Evolutionary conservation across 2,113 vertebrate species (phyloP), one percentile per base, ranked within the genome.

Genomic region (Pholis gunnellus): DNA sequence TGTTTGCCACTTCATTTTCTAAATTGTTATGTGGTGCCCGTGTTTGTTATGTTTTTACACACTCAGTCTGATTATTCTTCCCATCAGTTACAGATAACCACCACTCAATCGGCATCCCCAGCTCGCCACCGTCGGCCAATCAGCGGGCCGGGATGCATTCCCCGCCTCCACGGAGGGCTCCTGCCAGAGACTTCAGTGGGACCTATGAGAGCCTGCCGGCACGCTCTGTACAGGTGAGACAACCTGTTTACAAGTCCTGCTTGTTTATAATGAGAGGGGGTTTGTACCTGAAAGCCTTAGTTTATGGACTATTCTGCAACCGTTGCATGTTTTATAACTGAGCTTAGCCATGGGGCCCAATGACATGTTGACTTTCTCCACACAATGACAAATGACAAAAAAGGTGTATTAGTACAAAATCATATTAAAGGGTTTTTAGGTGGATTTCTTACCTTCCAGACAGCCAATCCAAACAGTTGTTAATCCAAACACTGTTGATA

Each of bases 171-270:
- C 94, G 97, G 7, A 94, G 96, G 1, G 96, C 95, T 2, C 89
- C 95, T 46, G 91, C 95, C 69, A 89, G 94, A 78, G 95, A 96
- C 78, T 96, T 96, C 87, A 96, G 93, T 3, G 96, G 96, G 80
- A 97, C 97, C 50, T 98, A 96, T 36, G 96, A 97, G 92, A 97
- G 97, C 88, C 96, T 97, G 67, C 97, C 97, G 0, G 97, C 97
- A 0, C 95, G 97, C 31, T 97, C 96, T 0, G 95, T 98, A 65
- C 96, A 97, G 93, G 96, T 97, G 46, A 93, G 93, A 71, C 81
- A 9, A 10, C 69, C 61, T 50, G 52, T 34, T 65, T 56, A 20
- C 11, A 61, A n/a, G 40, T 31, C 34, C 46, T 68, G 22, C 14
- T 36, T 38, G 22, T 40, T 54, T 17, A 14, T 70, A 14, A 36